A percentile compares a stretch with the other conserved stretches of the same genome.
Conservation (phyloP, 2,797 vertebrate genomes). For the Poecilia picta region DNA sequence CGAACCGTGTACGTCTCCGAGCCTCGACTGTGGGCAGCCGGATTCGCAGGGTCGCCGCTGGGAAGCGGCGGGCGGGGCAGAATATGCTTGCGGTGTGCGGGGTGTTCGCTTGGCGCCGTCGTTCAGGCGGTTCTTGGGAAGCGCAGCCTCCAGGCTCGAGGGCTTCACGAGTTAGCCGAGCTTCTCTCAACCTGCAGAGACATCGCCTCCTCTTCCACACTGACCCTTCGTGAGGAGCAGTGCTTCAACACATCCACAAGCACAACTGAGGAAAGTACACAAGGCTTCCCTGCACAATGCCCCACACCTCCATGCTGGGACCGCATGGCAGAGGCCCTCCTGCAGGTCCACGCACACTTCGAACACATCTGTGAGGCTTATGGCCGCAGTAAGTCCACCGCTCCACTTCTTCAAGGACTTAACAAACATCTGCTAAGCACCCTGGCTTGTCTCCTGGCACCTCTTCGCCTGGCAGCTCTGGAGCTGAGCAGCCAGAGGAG, state of each 20-base stretch:
- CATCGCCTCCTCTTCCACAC: slow-evolving; percentile 87
- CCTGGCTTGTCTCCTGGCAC: slow-evolving; percentile 91
- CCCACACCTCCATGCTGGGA: slow-evolving; percentile 95
- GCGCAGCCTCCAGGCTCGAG: slow-evolving; percentile 94
- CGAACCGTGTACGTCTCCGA: slow-evolving; percentile 96
- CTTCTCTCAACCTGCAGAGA: slow-evolving; percentile 93
- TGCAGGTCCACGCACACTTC: slow-evolving; percentile 94
- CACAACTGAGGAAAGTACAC: slow-evolving; percentile 86
- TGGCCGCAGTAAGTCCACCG: slow-evolving; percentile 93
- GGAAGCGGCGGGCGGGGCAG: slow-evolving; percentile 81
- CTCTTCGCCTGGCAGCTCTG: slow-evolving; percentile 92
- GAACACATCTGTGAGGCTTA: slow-evolving; percentile 98
- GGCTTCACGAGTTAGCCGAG: slow-evolving; percentile 94
- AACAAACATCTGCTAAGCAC: slow-evolving; percentile 97
- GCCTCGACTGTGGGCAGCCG: slow-evolving; percentile 86
- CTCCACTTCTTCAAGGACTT: slow-evolving; percentile 93
- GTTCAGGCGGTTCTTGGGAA: slow-evolving; percentile 95
- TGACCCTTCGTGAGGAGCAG: slow-evolving; percentile 88
- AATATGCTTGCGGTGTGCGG: slow-evolving; percentile 92
- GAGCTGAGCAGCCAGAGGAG: slow-evolving; percentile 93
- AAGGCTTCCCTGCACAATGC: slow-evolving; percentile 85
- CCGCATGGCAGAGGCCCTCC: slow-evolving; percentile 90
- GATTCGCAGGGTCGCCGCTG: slow-evolving; percentile 82
- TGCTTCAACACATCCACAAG: slow-evolving; percentile 85
- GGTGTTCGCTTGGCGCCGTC: slow-evolving; percentile 93